Percentiles rank a stretch among this genome's conserved stretches.
These are phyloP conservation scores for Sterrhoptilus dennistouni DNA, from an alignment of 2,113 vertebrate species.

Conservation along the genomic window DNA sequence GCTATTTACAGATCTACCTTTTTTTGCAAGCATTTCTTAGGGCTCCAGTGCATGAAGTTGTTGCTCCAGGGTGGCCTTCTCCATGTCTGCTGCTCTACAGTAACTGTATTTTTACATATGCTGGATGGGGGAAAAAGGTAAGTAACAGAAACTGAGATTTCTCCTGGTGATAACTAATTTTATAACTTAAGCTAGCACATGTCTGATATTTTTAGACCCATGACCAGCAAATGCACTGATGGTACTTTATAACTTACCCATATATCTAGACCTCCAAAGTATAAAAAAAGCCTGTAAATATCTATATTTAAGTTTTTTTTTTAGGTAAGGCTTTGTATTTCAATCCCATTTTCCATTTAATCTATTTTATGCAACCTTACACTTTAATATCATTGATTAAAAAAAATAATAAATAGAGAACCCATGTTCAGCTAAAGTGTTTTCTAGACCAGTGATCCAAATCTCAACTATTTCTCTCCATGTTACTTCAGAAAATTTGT, in stretches of 20 bases:
- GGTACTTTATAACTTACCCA: background rate
- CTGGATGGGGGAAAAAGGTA: background rate
- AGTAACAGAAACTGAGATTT: background rate
- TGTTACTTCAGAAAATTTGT: background rate
- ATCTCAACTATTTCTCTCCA: background rate
- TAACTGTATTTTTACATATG: background rate
- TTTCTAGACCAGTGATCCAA: background rate
- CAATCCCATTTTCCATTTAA: background rate
- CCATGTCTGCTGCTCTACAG: background rate
- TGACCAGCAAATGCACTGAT: background rate
- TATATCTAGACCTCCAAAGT: fast-evolving
- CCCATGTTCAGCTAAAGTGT: background rate
- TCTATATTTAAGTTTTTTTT: background rate
- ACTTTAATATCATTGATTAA: background rate
- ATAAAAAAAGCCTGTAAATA: background rate
- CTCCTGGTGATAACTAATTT: background rate
- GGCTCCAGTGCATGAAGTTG: background rate
- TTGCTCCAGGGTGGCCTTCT: background rate
- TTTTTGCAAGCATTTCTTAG: background rate
- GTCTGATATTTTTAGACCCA: background rate
- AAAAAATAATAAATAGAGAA: background rate
- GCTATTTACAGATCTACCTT: background rate
- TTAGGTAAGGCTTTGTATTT: background rate
- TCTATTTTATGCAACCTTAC: background rate
- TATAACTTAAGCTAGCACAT: background rate